Base-by-base conservation (phyloP, 1,140 invertebrate genomes). In the Megalopta genalis region DNA sequence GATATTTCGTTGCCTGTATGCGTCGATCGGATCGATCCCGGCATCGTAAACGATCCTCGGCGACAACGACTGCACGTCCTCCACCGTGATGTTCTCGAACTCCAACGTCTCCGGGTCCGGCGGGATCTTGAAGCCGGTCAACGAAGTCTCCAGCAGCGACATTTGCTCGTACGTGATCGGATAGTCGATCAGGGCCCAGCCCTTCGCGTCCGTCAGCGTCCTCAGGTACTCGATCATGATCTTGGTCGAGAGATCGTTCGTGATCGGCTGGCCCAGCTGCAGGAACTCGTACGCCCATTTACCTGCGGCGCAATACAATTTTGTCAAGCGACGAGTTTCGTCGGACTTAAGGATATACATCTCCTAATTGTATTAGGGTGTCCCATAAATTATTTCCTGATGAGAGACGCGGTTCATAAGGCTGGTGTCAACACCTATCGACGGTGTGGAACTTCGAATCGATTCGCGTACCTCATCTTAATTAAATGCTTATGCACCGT, bases 111-210 rank as follows among this genome's bases (percentile, higher is more conserved):
- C 83, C 75, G 90, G 84, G 2, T 80, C 49, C 49, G 77, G 21
- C 52, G 92, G 66, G 88, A 91, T 68, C 59, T 83, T 62, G 76
- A 18, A 16, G 18, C 93, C 93, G 23, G 91, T 92, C 82, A 94
- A 89, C 8, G 90, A 90, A 83, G 93, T 92, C 87, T 95, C 95
- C 14, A 95, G 85, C 49, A 93, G 91, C 83, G 92, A 90, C 52
- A 95, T 94, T 89, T 95, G 93, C 21, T 92, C 86, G 71, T 94
- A 93, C 27, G 89, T 93, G 71, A 92, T 93, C 1, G 95, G 95
- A 89, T 94, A 96, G 87, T 95, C 94, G 68, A 95, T 89, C 27
- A 95, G 91, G 54, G 94, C 93, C 93, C 95, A 95, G 8, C 95
- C 95, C 66, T 93, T 86, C 54, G 93, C 91, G 77, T 93, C 81